Percentiles rank a stretch among this genome's conserved stretches.
These are phyloP conservation scores for Hoplias malabaricus DNA, from an alignment of 2,113 vertebrate species.

Conservation along the genomic window DNA sequence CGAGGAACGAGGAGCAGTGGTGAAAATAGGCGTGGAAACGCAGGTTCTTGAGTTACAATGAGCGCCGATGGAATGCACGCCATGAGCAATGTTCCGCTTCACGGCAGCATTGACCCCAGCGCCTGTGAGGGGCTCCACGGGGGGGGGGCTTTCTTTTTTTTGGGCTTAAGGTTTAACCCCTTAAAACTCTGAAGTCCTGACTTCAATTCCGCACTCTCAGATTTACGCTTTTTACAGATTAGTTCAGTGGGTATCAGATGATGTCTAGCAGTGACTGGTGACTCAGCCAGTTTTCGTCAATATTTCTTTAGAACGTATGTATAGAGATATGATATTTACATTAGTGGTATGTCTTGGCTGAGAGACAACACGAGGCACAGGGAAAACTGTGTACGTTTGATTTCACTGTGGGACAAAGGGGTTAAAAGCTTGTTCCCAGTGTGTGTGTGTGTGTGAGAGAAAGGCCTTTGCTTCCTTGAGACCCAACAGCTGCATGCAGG, in stretches of 20 bases:
- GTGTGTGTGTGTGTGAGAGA: constrained; percentile 19
- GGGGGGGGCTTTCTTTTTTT: constrained; percentile 6
- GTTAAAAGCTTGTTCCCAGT: constrained; percentile 14
- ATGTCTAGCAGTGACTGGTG: background rate
- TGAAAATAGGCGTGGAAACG: constrained; percentile 37
- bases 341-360: too few relatives aligned
- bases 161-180: background rate
- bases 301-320: too few relatives aligned
- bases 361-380: too few relatives aligned
- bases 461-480: constrained; percentile 27
- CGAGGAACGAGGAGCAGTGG: constrained; percentile 59
- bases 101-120: constrained; percentile 56
- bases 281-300: too few relatives aligned
- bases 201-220: background rate
- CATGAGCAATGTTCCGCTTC: constrained; percentile 63
- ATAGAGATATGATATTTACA: too few relatives aligned
- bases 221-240: background rate
- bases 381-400: too few relatives aligned
- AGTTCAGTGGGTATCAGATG: too few relatives aligned
- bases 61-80: constrained; percentile 65
- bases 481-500: constrained; percentile 45
- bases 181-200: background rate
- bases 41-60: constrained; percentile 63
- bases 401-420: too few relatives aligned
- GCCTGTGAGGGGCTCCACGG: constrained; percentile 33